A percentile compares a stretch with the other conserved stretches of the same genome.
Evolutionary conservation across 2,113 vertebrate species (phyloP).

Genomic region (Vireo altiloquus): DNA sequence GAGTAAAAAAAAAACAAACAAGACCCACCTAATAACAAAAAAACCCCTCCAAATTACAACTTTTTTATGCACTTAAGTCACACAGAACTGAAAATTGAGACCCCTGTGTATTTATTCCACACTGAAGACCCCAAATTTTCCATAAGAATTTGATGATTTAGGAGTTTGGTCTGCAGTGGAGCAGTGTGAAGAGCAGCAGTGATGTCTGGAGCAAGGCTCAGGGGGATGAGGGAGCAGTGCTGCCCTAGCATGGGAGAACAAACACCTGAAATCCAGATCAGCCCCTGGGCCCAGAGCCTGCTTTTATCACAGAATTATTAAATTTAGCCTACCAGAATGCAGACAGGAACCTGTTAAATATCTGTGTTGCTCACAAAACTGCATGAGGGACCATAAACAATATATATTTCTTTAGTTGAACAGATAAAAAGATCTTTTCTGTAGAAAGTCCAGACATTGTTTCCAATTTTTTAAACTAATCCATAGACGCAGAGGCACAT

Average conservation of each 20-base stretch:
- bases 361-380: not conserved
- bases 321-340: not conserved
- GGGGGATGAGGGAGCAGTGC: not conserved
- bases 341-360: not conserved
- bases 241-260: fast-evolving
- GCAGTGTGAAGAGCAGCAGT: not conserved
- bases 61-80: not conserved
- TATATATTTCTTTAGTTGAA: not conserved
- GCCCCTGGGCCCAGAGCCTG: not conserved
- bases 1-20: not conserved
- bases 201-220: not conserved
- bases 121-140: not conserved
- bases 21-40: not conserved
- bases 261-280: not conserved
- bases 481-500: not conserved
- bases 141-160: not conserved
- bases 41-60: fast-evolving
- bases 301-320: not conserved
- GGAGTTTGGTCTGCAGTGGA: not conserved
- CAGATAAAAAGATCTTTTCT: not conserved
- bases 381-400: not conserved
- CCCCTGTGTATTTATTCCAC: not conserved
- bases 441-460: not conserved
- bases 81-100: not conserved
- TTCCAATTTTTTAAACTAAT: not conserved